Evolutionary conservation across 2,888 invertebrate species (phyloP), one percentile per base, ranked within the genome.

Genomic region (Drosophila koepferae): DNA sequence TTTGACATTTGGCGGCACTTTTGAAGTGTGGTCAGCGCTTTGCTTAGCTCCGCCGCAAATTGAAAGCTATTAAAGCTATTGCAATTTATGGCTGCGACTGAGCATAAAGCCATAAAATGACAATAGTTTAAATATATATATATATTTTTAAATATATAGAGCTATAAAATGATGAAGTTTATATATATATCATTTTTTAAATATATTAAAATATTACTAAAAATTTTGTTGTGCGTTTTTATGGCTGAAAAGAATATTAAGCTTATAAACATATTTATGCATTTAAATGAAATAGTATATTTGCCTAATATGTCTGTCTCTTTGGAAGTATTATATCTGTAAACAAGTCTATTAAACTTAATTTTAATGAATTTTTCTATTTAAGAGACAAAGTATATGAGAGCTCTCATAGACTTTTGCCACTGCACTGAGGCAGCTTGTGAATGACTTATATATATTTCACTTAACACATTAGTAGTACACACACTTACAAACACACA

Each of bases 1-100:
- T 82, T 75, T 80, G 82, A 80, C 77, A 76, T 82, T 80, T 80
- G 63, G 63, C 62, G 71, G 63, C 60, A 61, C 46, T 62, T 72
- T 58, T 62, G 63, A 66, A 79, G 72, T 38, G 53, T 34, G 12
- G 61, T 66, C 59, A 59, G 40, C 23, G 46, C 9, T 28, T 12
- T 44, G 53, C 41, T 58, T 3, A 31, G 28, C 38, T 56, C 40
- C 28, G 43, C 58, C 36, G 51, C 58, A 73, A 77, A 66, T 71
- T 71, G 63, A 69, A 74, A 28, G 54, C 40, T 51, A 67, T 71
- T 74, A 67, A 67, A 69, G 78, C 56, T n/a, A 20, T 67, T 60
- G 34, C 46, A 43, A 70, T 69, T 64, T 58, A 64, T 60, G 60
- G 34, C 46, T 38, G 41, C 12, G 28, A 34, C 56, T 16, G 18